phyloP scores from a whole-genome alignment of 2,888 invertebrate species.

The Loripinus fragilis region DNA sequence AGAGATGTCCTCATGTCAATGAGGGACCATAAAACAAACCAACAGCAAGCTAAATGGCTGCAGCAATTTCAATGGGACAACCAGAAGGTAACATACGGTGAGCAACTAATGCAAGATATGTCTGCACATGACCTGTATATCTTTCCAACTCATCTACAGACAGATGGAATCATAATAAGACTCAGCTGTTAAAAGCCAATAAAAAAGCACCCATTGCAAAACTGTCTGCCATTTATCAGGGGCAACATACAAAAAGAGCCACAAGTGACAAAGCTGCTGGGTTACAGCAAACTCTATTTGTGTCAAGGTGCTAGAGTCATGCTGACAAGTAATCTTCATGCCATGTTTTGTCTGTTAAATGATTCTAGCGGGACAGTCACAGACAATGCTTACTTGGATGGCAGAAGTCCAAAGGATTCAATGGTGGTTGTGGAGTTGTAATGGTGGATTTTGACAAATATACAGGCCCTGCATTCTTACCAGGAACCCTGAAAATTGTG shows the following conservation, averaged over 20 bases:
- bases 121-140: constrained; percentile 31
- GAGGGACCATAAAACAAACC: constrained; percentile 27
- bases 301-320: constrained; percentile 52
- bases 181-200: constrained; percentile 27
- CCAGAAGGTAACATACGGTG: background rate
- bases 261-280: constrained; percentile 47
- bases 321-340: constrained; percentile 49
- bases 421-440: constrained; percentile 56
- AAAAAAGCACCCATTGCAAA: constrained; percentile 34
- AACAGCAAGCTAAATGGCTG: constrained; percentile 46
- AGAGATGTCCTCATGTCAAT: constrained; percentile 27
- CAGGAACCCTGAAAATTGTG: constrained; percentile 28
- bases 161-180: constrained; percentile 38
- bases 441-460: constrained; percentile 58
- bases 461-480: constrained; percentile 48
- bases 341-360: constrained; percentile 59
- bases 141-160: constrained; percentile 39
- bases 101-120: background rate
- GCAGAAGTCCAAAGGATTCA: constrained; percentile 31
- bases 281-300: constrained; percentile 29
- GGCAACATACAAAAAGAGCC: constrained; percentile 28
- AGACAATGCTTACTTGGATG: constrained; percentile 52
- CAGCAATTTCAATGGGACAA: constrained; percentile 50
- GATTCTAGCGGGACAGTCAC: constrained; percentile 47
- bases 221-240: constrained; percentile 17